These are phyloP conservation scores for Nyctibius bracteatus DNA, from an alignment of 2,113 vertebrate genomes.

Conservation along the genomic window DNA sequence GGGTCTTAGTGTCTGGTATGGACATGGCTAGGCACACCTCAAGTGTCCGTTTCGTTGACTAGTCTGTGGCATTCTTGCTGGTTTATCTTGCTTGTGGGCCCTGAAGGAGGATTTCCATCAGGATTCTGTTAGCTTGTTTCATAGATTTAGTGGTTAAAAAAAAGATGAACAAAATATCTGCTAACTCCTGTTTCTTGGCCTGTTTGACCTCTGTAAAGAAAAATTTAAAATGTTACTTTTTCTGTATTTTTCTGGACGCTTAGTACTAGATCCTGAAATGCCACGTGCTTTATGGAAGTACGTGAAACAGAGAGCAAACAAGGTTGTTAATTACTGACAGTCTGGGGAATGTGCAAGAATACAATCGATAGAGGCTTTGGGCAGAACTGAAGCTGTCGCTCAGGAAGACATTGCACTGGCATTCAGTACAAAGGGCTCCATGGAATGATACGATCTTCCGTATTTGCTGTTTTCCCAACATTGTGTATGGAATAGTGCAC, in stretches of 20 bases:
- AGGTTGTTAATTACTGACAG: neutral
- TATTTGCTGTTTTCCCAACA: neutral
- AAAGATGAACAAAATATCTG: neutral
- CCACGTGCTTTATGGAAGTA: neutral
- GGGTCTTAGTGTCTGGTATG: neutral
- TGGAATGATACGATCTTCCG: neutral
- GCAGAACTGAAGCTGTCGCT: neutral
- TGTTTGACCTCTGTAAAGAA: neutral
- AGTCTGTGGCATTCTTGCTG: neutral
- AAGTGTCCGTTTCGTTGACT: rapidly evolving
- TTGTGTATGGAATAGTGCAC: neutral
- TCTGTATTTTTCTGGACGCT: neutral
- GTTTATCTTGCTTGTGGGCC: neutral
- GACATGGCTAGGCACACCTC: no score
- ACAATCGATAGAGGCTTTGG: neutral
- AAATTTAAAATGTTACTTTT: neutral
- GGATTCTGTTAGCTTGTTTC: neutral
- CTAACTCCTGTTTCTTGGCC: neutral
- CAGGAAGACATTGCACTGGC: neutral
- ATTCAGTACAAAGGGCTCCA: neutral
- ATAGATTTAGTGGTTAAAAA: neutral
- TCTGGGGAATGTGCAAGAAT: no score
- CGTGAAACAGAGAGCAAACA: neutral
- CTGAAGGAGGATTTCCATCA: neutral
- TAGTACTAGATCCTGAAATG: neutral